Percentiles rank a stretch among this genome's conserved stretches.
These are phyloP conservation scores for Lasius fuliginosus DNA, from an alignment of 2,888 invertebrate genomes.

Conservation along the genomic window DNA sequence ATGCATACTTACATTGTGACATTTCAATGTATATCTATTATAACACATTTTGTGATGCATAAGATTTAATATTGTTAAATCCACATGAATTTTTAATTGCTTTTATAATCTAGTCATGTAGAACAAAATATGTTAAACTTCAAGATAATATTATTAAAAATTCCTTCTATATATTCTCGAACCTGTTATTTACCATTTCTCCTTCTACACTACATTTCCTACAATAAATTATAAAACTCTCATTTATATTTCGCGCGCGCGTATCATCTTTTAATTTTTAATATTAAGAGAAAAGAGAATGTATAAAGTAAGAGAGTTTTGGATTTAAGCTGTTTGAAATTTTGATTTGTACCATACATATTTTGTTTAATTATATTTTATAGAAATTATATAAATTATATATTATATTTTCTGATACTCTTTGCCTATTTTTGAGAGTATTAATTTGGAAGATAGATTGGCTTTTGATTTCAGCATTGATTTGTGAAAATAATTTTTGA, in stretches of 20 bases:
- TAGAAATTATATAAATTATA: neutral
- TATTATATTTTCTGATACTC: neutral
- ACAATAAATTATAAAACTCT: neutral
- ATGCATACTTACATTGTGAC: conserved; percentile 66
- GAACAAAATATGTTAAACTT: conserved; percentile 81
- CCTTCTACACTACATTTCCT: conserved; percentile 4
- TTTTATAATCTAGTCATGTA: conserved; percentile 85
- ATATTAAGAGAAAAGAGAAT: neutral
- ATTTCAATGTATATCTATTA: conserved; percentile 65
- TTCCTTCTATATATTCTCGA: conserved; percentile 77
- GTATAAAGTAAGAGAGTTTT: too few species aligned
- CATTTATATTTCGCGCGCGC: neutral
- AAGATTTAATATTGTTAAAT: conserved; percentile 80
- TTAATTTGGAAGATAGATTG: neutral
- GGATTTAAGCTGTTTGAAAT: too few species aligned
- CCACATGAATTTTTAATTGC: conserved; percentile 79
- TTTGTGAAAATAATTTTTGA: neutral
- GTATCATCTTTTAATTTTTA: neutral
- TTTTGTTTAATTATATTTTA: too few species aligned
- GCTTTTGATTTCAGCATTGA: neutral
- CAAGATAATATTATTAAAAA: conserved; percentile 80
- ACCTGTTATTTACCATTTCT: conserved; percentile 64
- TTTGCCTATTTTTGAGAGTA: neutral
- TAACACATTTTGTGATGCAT: conserved; percentile 76
- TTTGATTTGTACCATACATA: too few species aligned